These are phyloP conservation scores for Halcyon leucocephala DNA, from an alignment of 2,797 vertebrate species.

Conservation along the genomic window DNA sequence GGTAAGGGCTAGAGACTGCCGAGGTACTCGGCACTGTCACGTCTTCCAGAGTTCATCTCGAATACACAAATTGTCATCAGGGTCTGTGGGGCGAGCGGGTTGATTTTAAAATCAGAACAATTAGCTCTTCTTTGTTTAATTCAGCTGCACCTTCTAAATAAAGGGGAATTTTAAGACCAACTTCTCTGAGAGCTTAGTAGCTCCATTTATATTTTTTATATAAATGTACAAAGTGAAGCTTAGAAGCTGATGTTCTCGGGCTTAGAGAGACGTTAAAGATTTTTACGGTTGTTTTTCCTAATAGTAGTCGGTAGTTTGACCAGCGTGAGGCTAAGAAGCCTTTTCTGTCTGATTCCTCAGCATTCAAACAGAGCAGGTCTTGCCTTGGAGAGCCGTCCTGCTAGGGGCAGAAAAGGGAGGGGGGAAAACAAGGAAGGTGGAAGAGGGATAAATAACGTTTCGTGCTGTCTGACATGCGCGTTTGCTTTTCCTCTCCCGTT, in stretches of 20 bases:
- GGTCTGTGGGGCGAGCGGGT: not conserved
- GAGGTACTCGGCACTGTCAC: not conserved
- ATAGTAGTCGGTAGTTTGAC: not conserved
- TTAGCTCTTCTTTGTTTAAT: not conserved
- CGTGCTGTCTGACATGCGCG: not conserved
- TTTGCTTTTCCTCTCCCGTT: not conserved
- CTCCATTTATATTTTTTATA: not conserved
- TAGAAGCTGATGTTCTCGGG: not conserved
- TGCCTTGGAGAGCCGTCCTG: not conserved
- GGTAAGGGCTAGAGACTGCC: not conserved
- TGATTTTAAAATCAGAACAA: not conserved
- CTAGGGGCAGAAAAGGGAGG: not conserved
- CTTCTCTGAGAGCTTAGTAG: not conserved
- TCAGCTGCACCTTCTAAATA: not conserved
- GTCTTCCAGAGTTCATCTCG: not conserved
- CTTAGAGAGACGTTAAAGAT: not conserved
- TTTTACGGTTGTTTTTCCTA: not conserved
- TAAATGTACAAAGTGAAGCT: not conserved
- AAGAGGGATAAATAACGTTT: constrained; percentile 1
- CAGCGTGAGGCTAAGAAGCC: not conserved
- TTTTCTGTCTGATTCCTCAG: not conserved
- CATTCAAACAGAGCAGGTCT: not conserved
- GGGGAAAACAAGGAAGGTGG: not conserved
- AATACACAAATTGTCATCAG: not conserved
- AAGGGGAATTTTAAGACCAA: not conserved